phyloP scores from a whole-genome alignment of 2,797 vertebrate species.

The Paedocypris micromegethes region DNA sequence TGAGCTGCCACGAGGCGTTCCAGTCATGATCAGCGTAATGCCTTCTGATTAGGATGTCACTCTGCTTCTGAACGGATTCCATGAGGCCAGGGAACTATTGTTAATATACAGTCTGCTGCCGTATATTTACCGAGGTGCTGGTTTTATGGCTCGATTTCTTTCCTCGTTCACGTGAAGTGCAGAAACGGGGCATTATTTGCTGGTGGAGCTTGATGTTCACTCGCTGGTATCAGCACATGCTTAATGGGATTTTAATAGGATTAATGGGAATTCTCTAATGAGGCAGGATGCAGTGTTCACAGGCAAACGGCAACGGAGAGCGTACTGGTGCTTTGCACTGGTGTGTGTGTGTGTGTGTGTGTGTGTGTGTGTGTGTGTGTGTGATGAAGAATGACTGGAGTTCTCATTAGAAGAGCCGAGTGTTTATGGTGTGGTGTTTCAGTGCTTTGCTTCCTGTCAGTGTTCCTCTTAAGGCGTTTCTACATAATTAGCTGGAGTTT shows the following conservation, averaged over 20 bases:
- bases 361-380: not conserved
- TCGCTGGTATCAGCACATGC: conserved; percentile 68
- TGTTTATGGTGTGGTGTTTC: not conserved
- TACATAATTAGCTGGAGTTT: conserved; percentile 1
- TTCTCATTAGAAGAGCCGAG: not conserved
- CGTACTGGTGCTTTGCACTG: conserved; percentile 40
- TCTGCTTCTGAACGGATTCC: conserved; percentile 44
- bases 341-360: not conserved
- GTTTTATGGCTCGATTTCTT: conserved; percentile 38
- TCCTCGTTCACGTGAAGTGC: conserved; percentile 51
- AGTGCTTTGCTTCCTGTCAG: not conserved
- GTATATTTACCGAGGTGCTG: conserved; percentile 46
- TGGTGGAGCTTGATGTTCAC: conserved; percentile 63
- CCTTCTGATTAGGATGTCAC: conserved; percentile 43
- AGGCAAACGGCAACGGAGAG: conserved; percentile 42
- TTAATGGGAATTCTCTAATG: conserved; percentile 68
- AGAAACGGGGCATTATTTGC: conserved; percentile 58
- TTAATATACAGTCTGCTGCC: conserved; percentile 53
- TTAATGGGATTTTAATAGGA: conserved; percentile 73
- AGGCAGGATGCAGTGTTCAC: conserved; percentile 48
- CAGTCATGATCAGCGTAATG: conserved; percentile 52
- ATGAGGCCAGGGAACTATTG: conserved; percentile 39
- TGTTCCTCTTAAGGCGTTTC: too few relatives aligned
- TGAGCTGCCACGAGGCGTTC: conserved; percentile 38
- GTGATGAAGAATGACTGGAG: conserved; percentile 18